These are phyloP conservation scores for Meriones psammophilus DNA, from an alignment of 2,797 vertebrate genomes.

Conservation along the genomic window DNA sequence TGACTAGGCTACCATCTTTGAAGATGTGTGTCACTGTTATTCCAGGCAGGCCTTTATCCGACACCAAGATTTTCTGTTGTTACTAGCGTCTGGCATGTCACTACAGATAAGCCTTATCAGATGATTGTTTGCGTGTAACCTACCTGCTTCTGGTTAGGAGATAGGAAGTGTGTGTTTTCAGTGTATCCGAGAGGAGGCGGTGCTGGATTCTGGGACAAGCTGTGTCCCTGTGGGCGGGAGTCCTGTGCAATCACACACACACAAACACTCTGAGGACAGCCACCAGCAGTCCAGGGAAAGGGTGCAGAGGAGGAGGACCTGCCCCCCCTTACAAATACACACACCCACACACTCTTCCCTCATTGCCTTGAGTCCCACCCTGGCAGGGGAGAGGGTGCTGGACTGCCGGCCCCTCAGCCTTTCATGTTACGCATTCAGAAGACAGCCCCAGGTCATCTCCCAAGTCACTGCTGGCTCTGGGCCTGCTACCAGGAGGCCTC, in stretches of 20 bases:
- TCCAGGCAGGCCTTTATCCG: not conserved
- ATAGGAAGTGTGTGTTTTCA: slow-evolving; percentile 75
- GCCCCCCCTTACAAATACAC: slow-evolving; percentile 42
- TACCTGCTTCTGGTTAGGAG: slow-evolving; percentile 86
- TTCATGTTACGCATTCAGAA: not conserved
- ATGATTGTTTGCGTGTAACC: slow-evolving; percentile 75
- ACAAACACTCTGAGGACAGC: slow-evolving; percentile 76
- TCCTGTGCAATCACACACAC: slow-evolving; percentile 76
- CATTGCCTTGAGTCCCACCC: not conserved
- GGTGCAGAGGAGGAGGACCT: slow-evolving; percentile 9
- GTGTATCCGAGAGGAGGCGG: slow-evolving; percentile 59
- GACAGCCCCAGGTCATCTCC: not conserved
- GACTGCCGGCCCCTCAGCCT: not conserved
- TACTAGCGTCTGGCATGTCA: slow-evolving; percentile 23
- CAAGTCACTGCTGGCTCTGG: not conserved
- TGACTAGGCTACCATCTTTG: not conserved
- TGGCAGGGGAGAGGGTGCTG: too few species aligned
- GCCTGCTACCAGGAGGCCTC: slow-evolving; percentile 9
- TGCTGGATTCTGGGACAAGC: slow-evolving; percentile 77
- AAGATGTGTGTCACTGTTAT: not conserved
- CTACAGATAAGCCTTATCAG: slow-evolving; percentile 61
- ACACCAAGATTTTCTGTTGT: slow-evolving; percentile 15
- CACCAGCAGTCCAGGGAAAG: slow-evolving; percentile 35
- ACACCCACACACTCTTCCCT: slow-evolving; percentile 50
- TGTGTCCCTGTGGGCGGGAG: slow-evolving; percentile 73